Evolutionary conservation across 1,140 invertebrate genomes (phyloP).

Genomic region (Chymomyza costata): DNA sequence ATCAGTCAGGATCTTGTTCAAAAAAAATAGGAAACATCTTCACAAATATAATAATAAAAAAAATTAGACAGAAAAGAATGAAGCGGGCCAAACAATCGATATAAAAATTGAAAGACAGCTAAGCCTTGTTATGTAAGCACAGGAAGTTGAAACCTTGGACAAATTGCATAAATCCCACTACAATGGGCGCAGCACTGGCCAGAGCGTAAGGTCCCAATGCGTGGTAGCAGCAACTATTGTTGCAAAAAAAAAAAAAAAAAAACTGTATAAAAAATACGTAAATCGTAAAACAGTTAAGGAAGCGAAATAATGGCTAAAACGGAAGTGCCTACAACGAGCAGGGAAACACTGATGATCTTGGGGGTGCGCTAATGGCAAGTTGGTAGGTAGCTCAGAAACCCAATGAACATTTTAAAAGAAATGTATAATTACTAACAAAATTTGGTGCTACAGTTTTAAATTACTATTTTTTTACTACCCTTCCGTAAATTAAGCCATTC

Average conservation of each 20-base stretch:
- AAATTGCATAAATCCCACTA: conserved; percentile 43
- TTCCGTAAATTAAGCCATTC: too few species aligned
- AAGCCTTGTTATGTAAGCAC: conserved; percentile 39
- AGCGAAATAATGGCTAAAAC: conserved; percentile 34
- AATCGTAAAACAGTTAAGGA: conserved; percentile 50
- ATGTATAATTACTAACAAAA: too few species aligned
- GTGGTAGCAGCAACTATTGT: conserved; percentile 21
- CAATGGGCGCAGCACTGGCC: conserved; percentile 6
- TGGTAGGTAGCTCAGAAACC: too few species aligned
- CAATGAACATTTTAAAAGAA: too few species aligned
- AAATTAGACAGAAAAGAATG: conserved; percentile 2
- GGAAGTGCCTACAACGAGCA: conserved; percentile 30
- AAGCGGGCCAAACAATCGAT: conserved; percentile 5
- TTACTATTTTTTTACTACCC: too few species aligned
- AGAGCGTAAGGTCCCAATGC: neutral
- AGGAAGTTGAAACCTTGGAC: conserved; percentile 44
- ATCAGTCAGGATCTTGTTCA: conserved; percentile 1
- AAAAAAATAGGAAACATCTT: conserved; percentile 13
- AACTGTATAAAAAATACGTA: too few species aligned
- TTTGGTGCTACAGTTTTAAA: too few species aligned
- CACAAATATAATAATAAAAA: too few species aligned
- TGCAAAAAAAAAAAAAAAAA: conserved; percentile 26
- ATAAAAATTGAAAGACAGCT: conserved; percentile 27
- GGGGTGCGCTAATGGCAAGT: too few species aligned
- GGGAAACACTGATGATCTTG: too few species aligned